Evolutionary conservation across 2,113 vertebrate genomes (phyloP).

Genomic region (Carassius carassius): DNA sequence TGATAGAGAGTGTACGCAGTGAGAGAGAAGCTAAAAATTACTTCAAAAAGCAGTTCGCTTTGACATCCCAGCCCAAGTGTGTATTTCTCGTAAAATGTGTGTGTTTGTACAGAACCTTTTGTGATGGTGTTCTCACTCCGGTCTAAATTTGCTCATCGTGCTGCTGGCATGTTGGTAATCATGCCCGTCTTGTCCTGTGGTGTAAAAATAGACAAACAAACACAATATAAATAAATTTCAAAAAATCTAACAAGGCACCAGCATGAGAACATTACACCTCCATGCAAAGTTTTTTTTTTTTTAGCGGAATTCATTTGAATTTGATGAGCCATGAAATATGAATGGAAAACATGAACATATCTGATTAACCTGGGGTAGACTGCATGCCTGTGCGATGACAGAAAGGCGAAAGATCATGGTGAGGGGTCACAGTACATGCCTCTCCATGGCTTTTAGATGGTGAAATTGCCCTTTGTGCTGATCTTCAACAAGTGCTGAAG

Average conservation of each 20-base stretch:
- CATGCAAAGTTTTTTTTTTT: conserved; percentile 44
- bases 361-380: conserved; percentile 55
- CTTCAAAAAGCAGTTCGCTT: conserved; percentile 41
- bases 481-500: conserved; percentile 18
- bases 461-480: conserved; percentile 15
- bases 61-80: conserved; percentile 41
- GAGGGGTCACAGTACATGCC: not conserved
- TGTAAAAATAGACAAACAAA: conserved; percentile 51
- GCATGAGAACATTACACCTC: conserved; percentile 46
- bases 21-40: conserved; percentile 55
- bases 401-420: conserved; percentile 46
- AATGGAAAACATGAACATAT: conserved; percentile 57
- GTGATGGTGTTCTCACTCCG: conserved; percentile 40
- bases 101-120: conserved; percentile 39
- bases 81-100: conserved; percentile 1
- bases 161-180: conserved; percentile 53
- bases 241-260: conserved; percentile 40
- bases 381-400: conserved; percentile 51
- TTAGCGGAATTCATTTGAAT: conserved; percentile 60
- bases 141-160: conserved; percentile 52
- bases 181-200: conserved; percentile 29
- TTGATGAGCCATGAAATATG: conserved; percentile 67
- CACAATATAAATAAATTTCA: conserved; percentile 39
- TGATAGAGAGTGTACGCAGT: conserved; percentile 43
- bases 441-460: not conserved